Percentiles rank a stretch among this genome's conserved stretches.
These are phyloP conservation scores for Pardosa pseudoannulata DNA, from an alignment of 2,888 invertebrate species.

Conservation along the genomic window DNA sequence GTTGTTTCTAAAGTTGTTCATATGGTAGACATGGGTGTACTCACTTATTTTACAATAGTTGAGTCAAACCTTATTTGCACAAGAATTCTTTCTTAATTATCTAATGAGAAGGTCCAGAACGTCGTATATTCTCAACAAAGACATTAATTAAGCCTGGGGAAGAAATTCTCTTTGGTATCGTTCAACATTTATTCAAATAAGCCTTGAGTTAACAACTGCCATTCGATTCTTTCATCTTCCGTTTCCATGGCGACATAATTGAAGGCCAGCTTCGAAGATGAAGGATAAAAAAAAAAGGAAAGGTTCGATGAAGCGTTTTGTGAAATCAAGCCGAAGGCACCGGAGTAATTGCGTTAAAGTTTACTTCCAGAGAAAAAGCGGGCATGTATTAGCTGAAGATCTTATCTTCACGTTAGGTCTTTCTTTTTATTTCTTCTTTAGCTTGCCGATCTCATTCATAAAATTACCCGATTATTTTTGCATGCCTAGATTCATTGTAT, in stretches of 20 bases:
- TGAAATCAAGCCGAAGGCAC: conserved; percentile 51
- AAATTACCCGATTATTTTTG: too few species aligned
- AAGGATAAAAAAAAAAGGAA: conserved; percentile 47
- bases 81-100: conserved; percentile 57
- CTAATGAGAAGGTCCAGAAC: conserved; percentile 28
- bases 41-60: conserved; percentile 2
- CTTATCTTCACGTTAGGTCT: too few species aligned
- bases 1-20: too few species aligned
- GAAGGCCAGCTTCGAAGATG: conserved; percentile 57
- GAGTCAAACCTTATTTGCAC: conserved; percentile 50
- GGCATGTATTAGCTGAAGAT: too few species aligned
- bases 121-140: conserved; percentile 40
- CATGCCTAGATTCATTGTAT: too few species aligned
- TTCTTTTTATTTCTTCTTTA: too few species aligned
- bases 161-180: conserved; percentile 33
- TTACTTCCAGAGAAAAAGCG: conserved; percentile 43
- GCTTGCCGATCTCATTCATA: too few species aligned
- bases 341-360: conserved; percentile 52
- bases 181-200: conserved; percentile 64
- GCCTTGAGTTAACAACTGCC: conserved; percentile 49
- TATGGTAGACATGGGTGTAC: too few species aligned
- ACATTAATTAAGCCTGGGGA: conserved; percentile 43
- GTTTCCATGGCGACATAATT: conserved; percentile 58
- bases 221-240: conserved; percentile 41
- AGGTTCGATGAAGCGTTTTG: conserved; percentile 28